Conservation (phyloP, 2,797 vertebrate species). For the Tragelaphus oryx region DNA sequence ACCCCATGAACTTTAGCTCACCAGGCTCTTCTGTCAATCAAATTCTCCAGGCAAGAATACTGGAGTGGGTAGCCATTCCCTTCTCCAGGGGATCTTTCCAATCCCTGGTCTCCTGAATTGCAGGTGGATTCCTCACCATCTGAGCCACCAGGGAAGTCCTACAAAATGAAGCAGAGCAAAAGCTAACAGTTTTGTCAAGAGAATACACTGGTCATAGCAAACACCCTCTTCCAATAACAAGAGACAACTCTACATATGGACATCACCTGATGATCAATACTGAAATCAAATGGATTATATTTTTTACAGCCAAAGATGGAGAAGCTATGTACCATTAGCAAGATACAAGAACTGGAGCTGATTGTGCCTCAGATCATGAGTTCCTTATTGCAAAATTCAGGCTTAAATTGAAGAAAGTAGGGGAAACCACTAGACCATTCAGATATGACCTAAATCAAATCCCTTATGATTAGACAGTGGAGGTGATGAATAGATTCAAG, state of each 20-base stretch:
- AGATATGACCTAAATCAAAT: not conserved
- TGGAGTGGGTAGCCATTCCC: not conserved
- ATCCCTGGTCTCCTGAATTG: accelerated
- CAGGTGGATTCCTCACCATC: not conserved
- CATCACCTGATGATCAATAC: not conserved
- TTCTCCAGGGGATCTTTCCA: not conserved
- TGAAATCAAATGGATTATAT: not conserved
- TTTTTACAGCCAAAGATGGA: not conserved
- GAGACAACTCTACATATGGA: not conserved
- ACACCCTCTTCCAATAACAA: not conserved
- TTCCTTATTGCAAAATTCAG: not conserved
- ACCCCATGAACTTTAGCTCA: not conserved
- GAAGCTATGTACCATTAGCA: not conserved
- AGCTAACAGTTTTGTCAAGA: not conserved
- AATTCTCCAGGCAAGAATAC: not conserved
- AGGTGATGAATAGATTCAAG: not conserved
- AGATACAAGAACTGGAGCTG: not conserved
- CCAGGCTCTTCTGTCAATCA: not conserved
- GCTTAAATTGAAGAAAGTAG: not conserved
- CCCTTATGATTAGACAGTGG: not conserved
- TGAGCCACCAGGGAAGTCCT: not conserved
- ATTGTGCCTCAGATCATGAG: not conserved
- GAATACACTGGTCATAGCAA: not conserved
- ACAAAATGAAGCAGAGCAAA: not conserved
- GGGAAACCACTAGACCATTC: not conserved